Percentiles rank a stretch among this genome's conserved stretches.
These are phyloP conservation scores for Temnothorax curvispinosus DNA, from an alignment of 1,140 invertebrate genomes.

Conservation along the genomic window DNA sequence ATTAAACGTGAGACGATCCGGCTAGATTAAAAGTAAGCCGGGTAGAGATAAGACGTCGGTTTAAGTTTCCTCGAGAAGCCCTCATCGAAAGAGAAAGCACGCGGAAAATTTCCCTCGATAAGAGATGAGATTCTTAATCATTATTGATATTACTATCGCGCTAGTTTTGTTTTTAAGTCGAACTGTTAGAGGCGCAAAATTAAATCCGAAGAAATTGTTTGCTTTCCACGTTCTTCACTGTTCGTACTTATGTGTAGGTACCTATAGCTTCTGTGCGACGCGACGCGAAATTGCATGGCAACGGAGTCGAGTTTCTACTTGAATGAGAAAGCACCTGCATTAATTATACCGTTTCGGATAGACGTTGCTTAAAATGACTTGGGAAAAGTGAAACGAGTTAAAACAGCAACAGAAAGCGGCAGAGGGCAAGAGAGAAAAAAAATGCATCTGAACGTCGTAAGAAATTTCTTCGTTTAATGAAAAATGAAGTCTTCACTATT, in stretches of 20 bases:
- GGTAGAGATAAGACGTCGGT: conserved; percentile 15
- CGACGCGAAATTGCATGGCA: neutral
- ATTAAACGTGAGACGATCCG: conserved; percentile 37
- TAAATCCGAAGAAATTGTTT: neutral
- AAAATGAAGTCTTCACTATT: conserved; percentile 10
- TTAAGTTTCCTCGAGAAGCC: neutral
- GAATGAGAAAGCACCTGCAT: conserved; percentile 9
- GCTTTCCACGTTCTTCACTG: neutral
- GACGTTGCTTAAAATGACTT: conserved; percentile 21
- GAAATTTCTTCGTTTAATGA: conserved; percentile 19
- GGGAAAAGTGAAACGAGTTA: neutral
- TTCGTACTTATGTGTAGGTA: too few species aligned
- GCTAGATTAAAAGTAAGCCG: conserved; percentile 25
- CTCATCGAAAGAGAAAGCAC: conserved; percentile 4
- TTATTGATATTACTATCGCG: neutral
- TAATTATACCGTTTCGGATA: conserved; percentile 29
- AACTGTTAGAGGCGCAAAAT: neutral
- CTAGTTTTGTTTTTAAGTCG: neutral
- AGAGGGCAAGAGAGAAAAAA: neutral
- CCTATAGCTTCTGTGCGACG: neutral
- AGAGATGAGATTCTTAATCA: conserved; percentile 9
- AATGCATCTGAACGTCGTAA: neutral
- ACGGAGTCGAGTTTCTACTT: neutral
- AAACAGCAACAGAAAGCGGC: neutral
- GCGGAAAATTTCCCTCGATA: conserved; percentile 17